Evolutionary conservation across 2,797 vertebrate genomes (phyloP).

Genomic region (Buphagus erythrorhynchus): DNA sequence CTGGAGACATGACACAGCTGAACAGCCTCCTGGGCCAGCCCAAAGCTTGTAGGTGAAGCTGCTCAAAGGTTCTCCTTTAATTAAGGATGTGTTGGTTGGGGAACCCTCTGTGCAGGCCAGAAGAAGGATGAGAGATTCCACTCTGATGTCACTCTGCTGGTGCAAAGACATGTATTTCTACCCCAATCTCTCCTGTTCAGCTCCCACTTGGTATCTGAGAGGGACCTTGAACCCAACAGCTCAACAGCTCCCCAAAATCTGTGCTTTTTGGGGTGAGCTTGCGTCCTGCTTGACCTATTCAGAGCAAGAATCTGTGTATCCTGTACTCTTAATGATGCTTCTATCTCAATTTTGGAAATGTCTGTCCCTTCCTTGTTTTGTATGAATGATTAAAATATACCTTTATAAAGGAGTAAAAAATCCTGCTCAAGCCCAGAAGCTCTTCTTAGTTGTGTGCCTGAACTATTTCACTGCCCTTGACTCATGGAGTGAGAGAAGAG

Average conservation of each 20-base stretch:
- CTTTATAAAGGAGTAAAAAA: neutral
- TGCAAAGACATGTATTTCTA: neutral
- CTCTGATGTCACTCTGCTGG: neutral
- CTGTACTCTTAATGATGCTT: neutral
- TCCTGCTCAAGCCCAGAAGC: neutral
- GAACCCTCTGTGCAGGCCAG: neutral
- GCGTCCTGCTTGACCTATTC: neutral
- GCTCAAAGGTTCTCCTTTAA: neutral
- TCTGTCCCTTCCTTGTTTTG: neutral
- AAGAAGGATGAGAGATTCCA: neutral
- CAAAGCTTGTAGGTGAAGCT: neutral
- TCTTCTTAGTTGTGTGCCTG: neutral
- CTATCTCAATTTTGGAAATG: neutral
- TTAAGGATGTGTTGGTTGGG: neutral
- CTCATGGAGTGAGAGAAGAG: neutral
- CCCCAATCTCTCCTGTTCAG: rapidly evolving
- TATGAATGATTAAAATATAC: neutral
- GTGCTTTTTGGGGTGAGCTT: neutral
- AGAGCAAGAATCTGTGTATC: neutral
- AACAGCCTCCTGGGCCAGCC: neutral
- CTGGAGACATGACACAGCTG: neutral
- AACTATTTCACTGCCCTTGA: neutral
- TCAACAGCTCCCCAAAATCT: neutral
- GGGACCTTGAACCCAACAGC: neutral
- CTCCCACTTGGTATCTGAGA: neutral